phyloP scores from a whole-genome alignment of 2,113 vertebrate genomes.

The Petromus typicus region DNA sequence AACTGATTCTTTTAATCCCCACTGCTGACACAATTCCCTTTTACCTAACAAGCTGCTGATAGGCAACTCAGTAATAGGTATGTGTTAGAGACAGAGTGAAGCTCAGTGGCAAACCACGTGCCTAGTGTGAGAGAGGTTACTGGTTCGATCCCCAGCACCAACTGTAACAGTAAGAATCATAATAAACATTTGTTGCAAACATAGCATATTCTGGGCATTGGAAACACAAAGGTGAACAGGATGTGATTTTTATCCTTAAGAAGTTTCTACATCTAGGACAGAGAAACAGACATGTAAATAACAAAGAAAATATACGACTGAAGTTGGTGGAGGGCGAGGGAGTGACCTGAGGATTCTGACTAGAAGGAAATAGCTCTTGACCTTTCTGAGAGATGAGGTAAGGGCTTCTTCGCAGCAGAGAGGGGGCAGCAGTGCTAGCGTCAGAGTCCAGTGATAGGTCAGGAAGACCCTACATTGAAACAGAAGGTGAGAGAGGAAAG shows the following conservation, averaged over 20 bases:
- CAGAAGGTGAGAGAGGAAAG: background rate
- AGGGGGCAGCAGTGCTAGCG: background rate
- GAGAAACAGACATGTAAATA: background rate
- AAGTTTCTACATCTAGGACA: background rate
- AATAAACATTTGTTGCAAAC: background rate
- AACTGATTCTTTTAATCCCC: background rate
- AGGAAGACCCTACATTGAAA: background rate
- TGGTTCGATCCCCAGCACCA: background rate
- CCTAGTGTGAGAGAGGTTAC: background rate
- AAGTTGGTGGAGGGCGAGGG: background rate
- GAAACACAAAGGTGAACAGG: background rate
- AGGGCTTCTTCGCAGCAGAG: background rate
- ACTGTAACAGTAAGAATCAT: background rate
- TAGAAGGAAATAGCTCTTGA: background rate
- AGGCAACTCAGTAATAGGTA: background rate
- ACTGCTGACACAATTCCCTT: background rate
- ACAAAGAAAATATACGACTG: background rate
- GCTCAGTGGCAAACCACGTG: background rate
- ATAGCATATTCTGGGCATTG: background rate
- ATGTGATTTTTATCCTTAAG: background rate
- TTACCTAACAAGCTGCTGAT: background rate
- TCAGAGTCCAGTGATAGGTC: too few species aligned
- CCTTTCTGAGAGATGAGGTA: background rate
- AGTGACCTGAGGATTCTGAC: background rate
- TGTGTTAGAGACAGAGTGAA: background rate